Conservation (phyloP, 2,888 invertebrate genomes). For the Ferrisia virgata region DNA sequence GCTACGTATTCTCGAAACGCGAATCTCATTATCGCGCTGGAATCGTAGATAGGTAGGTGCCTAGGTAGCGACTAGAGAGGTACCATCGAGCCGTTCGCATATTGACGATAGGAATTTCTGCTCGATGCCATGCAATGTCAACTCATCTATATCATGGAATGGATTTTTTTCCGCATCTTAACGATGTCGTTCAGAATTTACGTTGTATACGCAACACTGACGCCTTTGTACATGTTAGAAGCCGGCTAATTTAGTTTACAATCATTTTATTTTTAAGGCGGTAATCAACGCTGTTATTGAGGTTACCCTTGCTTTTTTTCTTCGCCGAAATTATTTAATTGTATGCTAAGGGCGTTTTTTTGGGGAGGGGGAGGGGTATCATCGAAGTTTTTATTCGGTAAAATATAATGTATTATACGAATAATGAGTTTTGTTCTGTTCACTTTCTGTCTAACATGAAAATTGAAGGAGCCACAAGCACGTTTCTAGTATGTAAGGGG, state of each 20-base stretch:
- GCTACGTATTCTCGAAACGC: background rate
- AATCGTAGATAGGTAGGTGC: too few species aligned
- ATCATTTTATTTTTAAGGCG: background rate
- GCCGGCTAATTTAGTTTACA: background rate
- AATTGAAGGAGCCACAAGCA: too few species aligned
- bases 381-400: too few species aligned
- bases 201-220: background rate
- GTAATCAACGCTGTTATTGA: background rate
- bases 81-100: too few species aligned
- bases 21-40: constrained; percentile 5
- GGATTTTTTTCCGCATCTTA: background rate
- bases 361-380: too few species aligned
- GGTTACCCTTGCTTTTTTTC: background rate
- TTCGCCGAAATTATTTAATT: too few species aligned
- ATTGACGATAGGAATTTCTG: background rate
- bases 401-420: too few species aligned
- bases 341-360: too few species aligned
- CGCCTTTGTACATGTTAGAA: background rate
- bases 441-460: too few species aligned
- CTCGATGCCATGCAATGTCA: background rate
- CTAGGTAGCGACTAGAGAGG: too few species aligned
- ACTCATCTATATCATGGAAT: background rate
- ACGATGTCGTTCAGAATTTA: background rate
- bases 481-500: too few species aligned
- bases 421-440: too few species aligned